Evolutionary conservation across 2,797 vertebrate genomes (phyloP), one percentile per base, ranked within the genome.

Genomic region (Hapalemur alaotrensis): DNA sequence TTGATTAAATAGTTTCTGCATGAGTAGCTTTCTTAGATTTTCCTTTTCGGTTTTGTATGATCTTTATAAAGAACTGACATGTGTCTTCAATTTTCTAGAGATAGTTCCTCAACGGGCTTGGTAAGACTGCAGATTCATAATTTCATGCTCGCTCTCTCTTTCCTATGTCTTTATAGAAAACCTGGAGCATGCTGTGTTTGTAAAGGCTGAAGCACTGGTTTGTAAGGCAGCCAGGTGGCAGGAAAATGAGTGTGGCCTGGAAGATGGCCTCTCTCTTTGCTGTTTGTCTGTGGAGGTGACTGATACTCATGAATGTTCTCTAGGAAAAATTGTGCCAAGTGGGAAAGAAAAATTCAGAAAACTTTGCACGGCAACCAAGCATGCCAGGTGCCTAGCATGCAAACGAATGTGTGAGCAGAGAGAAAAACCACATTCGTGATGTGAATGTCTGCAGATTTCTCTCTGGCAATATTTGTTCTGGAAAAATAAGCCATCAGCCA

Each of bases 1-100:
- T 99, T 99, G 99, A 99, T 99, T 99, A 99, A 99, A 99, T 99
- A 99, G 98, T 99, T 99, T 99, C 99, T 99, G 98, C 98, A 98
- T 99, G 98, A 98, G 98, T 98, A 98, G 96, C 73, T 97, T 93
- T 97, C 96, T 97, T 96, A 96, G 95, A 93, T 96, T 97, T 97
- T 96, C 97, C 93, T 97, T 96, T 78, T 96, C 73, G 95, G 97
- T 97, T 97, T 98, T 98, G 97, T 94, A 96, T 96, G 91, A 95
- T 97, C 98, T 98, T 98, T 98, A 98, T 98, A 98, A 97, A 98
- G 38, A 86, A 95, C 91, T 82, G 96, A 97, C 65, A 89, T 85
- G 91, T 97, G 98, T 98, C 97, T 98, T 98, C 82, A 96, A 7
- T 98, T 98, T 98, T 96, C 96, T 98, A 97, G 97, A 48, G 7